Conservation (phyloP, 2,113 vertebrate genomes). For the Sinocyclocheilus rhinocerous region DNA sequence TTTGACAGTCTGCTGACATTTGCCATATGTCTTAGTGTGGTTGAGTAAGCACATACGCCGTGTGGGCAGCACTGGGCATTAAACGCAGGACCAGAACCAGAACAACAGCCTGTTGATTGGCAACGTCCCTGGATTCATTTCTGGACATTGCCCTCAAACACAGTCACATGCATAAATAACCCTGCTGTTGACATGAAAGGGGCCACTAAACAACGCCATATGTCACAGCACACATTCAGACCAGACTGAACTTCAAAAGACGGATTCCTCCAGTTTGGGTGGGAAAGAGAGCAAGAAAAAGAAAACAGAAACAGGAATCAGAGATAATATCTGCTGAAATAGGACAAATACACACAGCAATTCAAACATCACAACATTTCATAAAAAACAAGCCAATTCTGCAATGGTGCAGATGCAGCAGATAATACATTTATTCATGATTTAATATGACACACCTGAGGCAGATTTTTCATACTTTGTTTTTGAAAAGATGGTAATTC, state of each 20-base stretch:
- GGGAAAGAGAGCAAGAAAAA: background rate
- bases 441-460: background rate
- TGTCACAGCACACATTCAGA: conserved; percentile 46
- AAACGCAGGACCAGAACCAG: conserved; percentile 9
- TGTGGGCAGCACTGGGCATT: conserved; percentile 35
- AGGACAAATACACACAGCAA: background rate
- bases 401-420: background rate
- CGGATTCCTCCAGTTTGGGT: background rate
- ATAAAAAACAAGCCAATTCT: background rate
- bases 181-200: conserved; percentile 64
- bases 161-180: background rate
- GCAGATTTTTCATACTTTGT: background rate
- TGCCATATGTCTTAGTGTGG: conserved; percentile 37
- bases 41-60: conserved; percentile 23
- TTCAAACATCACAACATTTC: background rate
- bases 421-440: background rate
- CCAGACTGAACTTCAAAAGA: conserved; percentile 60
- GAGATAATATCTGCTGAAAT: background rate
- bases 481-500: background rate
- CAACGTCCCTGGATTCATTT: conserved; percentile 4
- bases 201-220: conserved; percentile 65
- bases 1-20: conserved; percentile 26
- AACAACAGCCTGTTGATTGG: conserved; percentile 40
- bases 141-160: conserved; percentile 5
- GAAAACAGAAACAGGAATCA: background rate